phyloP scores from a whole-genome alignment of 2,888 invertebrate species.

The Magallana nippona region DNA sequence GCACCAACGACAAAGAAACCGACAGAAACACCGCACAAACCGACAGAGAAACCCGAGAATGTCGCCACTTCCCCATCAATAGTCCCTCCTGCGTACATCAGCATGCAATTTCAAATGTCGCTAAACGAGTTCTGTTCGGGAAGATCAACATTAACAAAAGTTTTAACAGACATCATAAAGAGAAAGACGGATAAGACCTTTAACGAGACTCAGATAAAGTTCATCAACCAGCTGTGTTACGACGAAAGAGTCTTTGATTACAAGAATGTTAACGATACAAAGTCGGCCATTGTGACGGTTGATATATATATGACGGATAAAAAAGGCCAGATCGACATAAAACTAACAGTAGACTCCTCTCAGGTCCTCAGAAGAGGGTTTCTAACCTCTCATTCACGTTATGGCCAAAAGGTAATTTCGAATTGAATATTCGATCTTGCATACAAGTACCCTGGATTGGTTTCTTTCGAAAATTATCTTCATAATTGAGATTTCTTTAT shows the following conservation, averaged over 20 bases:
- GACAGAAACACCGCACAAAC: neutral
- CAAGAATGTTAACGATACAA: neutral
- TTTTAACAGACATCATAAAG: slow-evolving; percentile 50
- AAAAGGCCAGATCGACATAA: slow-evolving; percentile 63
- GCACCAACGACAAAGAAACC: slow-evolving; percentile 34
- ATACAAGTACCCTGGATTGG: neutral
- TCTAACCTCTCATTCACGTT: slow-evolving; percentile 50
- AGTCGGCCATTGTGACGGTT: slow-evolving; percentile 56
- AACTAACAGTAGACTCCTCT: slow-evolving; percentile 62
- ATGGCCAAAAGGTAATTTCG: slow-evolving; percentile 65
- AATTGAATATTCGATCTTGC: neutral
- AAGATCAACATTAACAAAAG: slow-evolving; percentile 52
- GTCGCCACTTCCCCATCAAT: slow-evolving; percentile 3
- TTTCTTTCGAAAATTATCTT: neutral
- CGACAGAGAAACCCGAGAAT: neutral
- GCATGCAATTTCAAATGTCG: slow-evolving; percentile 67
- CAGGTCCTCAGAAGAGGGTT: slow-evolving; percentile 62
- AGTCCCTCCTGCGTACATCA: slow-evolving; percentile 62
- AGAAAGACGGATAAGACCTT: slow-evolving; percentile 35
- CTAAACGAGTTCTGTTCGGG: slow-evolving; percentile 65
- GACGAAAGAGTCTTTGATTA: neutral
- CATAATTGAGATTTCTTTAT: no score
- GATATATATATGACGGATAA: slow-evolving; percentile 66
- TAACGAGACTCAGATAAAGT: slow-evolving; percentile 8
- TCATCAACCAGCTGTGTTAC: slow-evolving; percentile 4